Conservation (phyloP, 2,888 invertebrate species). For the Penaeus monodon region DNA sequence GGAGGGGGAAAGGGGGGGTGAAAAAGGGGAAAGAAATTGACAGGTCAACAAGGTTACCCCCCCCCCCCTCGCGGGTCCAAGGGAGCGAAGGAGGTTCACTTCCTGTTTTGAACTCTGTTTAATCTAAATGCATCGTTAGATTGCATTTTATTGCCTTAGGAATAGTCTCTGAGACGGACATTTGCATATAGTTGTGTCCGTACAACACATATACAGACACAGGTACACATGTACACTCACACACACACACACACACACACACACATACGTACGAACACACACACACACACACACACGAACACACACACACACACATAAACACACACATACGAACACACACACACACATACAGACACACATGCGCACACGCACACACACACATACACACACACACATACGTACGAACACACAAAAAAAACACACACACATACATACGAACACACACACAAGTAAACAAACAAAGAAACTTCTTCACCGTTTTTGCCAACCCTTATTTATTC, state of each 20-base stretch:
- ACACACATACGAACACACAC: background rate
- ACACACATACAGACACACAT: background rate
- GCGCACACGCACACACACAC: background rate
- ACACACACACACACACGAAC: background rate
- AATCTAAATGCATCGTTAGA: too few species aligned
- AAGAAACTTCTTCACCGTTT: too few species aligned
- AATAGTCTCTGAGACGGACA: background rate
- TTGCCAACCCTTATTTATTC: too few species aligned
- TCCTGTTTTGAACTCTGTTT: too few species aligned
- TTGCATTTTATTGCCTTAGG: too few species aligned
- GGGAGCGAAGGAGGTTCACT: too few species aligned
- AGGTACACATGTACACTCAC: background rate
- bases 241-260: conserved; percentile 4
- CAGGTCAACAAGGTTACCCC: too few species aligned
- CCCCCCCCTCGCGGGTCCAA: too few species aligned
- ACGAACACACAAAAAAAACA: background rate
- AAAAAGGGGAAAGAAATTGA: too few species aligned
- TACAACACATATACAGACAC: background rate
- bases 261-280: background rate
- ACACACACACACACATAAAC: background rate
- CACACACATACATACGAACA: too few species aligned
- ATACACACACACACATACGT: background rate
- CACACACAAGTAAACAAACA: too few species aligned
- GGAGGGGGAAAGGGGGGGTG: too few species aligned
- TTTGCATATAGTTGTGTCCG: background rate